A percentile compares a stretch with the other conserved stretches of the same genome.
Conservation (phyloP, 2,113 vertebrate genomes). For the Uropsilus gracilis region DNA sequence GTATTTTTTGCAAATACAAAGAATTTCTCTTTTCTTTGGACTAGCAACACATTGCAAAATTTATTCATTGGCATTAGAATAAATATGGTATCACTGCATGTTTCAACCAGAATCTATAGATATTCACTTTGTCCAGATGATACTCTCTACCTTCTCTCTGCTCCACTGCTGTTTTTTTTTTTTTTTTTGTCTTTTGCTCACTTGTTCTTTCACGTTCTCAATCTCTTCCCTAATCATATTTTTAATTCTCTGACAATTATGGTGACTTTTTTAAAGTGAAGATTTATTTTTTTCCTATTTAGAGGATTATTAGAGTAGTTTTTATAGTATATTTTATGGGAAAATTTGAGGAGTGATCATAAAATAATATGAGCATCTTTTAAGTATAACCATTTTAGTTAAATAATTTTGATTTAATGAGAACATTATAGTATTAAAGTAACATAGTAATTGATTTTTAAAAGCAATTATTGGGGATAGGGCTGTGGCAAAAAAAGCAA, state of each 20-base stretch:
- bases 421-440: constrained; percentile 50
- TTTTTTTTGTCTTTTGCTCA: neutral
- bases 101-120: neutral
- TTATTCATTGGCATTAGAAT: neutral
- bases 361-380: constrained; percentile 9
- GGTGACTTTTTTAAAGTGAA: constrained; percentile 47
- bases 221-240: neutral
- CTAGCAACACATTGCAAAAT: neutral
- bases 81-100: neutral
- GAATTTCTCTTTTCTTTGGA: neutral
- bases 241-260: neutral
- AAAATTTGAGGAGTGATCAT: neutral
- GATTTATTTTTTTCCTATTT: neutral
- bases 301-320: neutral
- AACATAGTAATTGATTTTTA: constrained; percentile 49
- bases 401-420: constrained; percentile 57
- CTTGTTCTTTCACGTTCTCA: neutral
- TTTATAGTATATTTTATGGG: neutral
- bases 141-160: neutral
- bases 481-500: no score
- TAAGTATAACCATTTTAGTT: constrained; percentile 14
- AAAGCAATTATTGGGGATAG: constrained; percentile 34
- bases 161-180: no score
- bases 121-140: neutral
- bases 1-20: neutral